Conservation (phyloP, 2,888 invertebrate species). For the Scaptomyza tumidula region DNA sequence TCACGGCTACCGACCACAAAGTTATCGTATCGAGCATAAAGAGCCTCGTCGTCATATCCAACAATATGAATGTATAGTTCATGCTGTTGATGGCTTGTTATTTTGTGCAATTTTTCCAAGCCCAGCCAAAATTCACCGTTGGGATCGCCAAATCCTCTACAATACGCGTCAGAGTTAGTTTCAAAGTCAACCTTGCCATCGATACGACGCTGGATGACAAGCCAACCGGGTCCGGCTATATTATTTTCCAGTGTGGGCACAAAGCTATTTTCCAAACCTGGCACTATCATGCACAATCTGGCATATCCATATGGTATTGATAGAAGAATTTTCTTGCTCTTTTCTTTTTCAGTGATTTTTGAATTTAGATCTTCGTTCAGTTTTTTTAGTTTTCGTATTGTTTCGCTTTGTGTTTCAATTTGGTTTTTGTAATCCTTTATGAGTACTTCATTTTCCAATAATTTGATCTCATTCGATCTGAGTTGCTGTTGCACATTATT, state of each 20-base stretch:
- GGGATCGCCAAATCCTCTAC: slow-evolving; percentile 6
- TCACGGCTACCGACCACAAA: slow-evolving; percentile 88
- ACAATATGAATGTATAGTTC: slow-evolving; percentile 87
- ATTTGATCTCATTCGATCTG: slow-evolving; percentile 9
- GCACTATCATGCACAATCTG: slow-evolving; percentile 17
- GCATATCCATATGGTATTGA: background rate
- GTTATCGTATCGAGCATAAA: slow-evolving; percentile 86
- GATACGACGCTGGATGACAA: slow-evolving; percentile 24
- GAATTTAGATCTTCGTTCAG: background rate
- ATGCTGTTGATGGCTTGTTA: slow-evolving; percentile 81
- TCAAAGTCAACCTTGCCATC: slow-evolving; percentile 9
- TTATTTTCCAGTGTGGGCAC: slow-evolving; percentile 6
- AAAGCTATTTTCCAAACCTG: slow-evolving; percentile 3
- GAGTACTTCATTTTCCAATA: slow-evolving; percentile 4
- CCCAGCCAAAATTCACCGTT: slow-evolving; percentile 86
- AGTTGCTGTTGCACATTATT: background rate
- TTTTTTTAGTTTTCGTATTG: slow-evolving; percentile 12
- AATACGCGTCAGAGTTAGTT: background rate
- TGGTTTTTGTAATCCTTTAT: slow-evolving; percentile 10
- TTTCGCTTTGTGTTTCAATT: slow-evolving; percentile 4
- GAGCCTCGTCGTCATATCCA: slow-evolving; percentile 86
- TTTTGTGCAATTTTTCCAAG: slow-evolving; percentile 87
- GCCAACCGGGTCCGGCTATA: slow-evolving; percentile 19
- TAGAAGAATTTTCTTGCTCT: background rate
- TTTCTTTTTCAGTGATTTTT: background rate